Base-by-base conservation (phyloP, 2,797 vertebrate genomes). In the Arnoldichthys spilopterus region DNA sequence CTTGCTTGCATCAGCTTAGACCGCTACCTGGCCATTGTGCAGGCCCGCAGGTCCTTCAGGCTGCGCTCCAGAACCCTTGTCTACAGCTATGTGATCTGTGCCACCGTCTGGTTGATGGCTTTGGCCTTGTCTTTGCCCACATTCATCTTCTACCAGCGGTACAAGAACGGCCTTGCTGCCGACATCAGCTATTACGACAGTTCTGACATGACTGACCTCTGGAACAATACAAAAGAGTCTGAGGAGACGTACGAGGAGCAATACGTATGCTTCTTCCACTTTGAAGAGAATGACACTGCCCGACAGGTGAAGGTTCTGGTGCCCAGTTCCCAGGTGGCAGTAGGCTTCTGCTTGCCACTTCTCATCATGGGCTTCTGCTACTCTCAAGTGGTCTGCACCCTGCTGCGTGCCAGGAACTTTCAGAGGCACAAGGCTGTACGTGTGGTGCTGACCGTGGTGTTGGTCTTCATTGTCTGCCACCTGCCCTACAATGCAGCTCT, bases 21-120 rank as follows among this genome's bases (percentile, higher is more conserved):
- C 88, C 93, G 97, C 47, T 99, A 97, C 84, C 72, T 96, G 0
- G 96, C 97, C 72, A 96, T 99, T 0, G 97, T 98, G 0, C 95
- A 96, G 86, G 96, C 95, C 0, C 95, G 94, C 12, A 93, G 92
- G 58, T 96, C 96, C 0, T 95, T 96, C 88, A 83, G 91, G 13
- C 87, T 97, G 40, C 94, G 96, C 28, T 92, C 94, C 5, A 86
- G 89, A 20, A 83, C 91, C 0, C 86, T 95, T 0, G 64, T 89
- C 0, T 87, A 95, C 58, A 94, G 90, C 43, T 93, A 88, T 32
- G 0, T 91, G 0, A 91, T 96, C 81, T 96, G 95, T 43, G 6
- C 78, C 0, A 2, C 6, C 0, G 93, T 98, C 28, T 99, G 97
- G 97, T 0, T 73, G 1, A 32, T 87, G 0, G 95, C 96, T 0